Conservation (phyloP, 2,797 vertebrate genomes). For the Propithecus perrieri region DNA sequence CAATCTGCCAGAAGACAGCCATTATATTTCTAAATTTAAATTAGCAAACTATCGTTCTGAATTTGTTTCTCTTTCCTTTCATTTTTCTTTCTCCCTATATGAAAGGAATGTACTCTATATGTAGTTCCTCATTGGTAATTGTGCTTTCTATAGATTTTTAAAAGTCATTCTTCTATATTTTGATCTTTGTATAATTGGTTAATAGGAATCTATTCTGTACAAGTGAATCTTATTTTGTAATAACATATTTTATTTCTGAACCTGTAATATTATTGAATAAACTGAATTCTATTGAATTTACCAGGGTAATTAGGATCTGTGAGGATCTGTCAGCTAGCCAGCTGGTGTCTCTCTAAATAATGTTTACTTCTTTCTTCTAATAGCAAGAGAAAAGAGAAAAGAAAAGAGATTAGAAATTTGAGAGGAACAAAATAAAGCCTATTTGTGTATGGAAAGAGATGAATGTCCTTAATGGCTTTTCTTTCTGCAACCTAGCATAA, state of each 20-base stretch:
- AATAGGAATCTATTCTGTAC: background rate
- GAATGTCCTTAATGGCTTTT: background rate
- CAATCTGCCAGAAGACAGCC: background rate
- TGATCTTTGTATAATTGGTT: background rate
- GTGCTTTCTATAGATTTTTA: background rate
- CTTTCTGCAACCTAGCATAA: background rate
- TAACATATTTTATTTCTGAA: background rate
- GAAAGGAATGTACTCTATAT: background rate
- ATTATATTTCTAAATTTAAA: background rate
- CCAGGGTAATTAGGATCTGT: background rate
- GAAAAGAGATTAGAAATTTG: background rate
- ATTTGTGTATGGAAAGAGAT: conserved; percentile 23
- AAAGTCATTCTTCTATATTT: background rate
- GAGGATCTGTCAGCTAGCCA: background rate
- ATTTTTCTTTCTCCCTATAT: background rate
- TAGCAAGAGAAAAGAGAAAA: background rate
- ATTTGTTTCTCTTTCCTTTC: background rate
- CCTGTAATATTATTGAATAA: background rate
- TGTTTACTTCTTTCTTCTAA: conserved; percentile 30
- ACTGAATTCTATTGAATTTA: conserved; percentile 14
- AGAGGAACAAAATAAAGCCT: conserved; percentile 4
- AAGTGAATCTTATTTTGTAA: background rate
- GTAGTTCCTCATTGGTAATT: background rate
- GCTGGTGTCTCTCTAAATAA: background rate
- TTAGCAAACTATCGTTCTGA: conserved; percentile 9